Evolutionary conservation across 2,797 vertebrate genomes (phyloP).

Genomic region (Sebastolobus alascanus): DNA sequence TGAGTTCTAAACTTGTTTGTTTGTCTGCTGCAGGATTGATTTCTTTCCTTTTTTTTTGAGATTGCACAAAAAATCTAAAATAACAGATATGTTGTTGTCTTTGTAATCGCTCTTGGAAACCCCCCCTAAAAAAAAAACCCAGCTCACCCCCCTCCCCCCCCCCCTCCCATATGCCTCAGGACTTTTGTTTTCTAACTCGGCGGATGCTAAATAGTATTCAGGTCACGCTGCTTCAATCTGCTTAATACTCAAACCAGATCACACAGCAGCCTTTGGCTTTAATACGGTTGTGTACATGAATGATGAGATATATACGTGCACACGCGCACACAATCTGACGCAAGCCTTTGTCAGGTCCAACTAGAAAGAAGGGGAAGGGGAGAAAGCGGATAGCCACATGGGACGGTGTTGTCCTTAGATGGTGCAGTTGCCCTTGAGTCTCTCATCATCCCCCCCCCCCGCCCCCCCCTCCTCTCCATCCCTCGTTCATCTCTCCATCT

Average conservation of each 20-base stretch:
- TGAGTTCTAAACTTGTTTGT: constrained; percentile 59
- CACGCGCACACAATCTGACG: constrained; percentile 27
- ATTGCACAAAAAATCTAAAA: not conserved
- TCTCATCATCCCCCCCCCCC: constrained; percentile 38
- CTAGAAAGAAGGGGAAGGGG: constrained; percentile 1
- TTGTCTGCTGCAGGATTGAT: not conserved
- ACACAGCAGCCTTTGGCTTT: constrained; percentile 61
- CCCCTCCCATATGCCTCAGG: constrained; percentile 26
- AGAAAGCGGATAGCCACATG: constrained; percentile 72
- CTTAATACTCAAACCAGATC: constrained; percentile 70
- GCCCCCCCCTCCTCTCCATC: not conserved
- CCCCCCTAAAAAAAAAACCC: not conserved
- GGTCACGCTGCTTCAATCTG: constrained; percentile 72
- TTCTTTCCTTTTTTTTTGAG: not conserved
- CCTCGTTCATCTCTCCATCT: constrained; percentile 58
- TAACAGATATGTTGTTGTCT: constrained; percentile 36
- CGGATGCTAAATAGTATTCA: constrained; percentile 71
- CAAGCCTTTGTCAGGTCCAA: constrained; percentile 57
- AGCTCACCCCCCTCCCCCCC: constrained; percentile 1
- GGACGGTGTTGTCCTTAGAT: constrained; percentile 72
- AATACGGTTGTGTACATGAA: constrained; percentile 61
- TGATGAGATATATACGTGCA: constrained; percentile 40
- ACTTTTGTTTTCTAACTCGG: constrained; percentile 72
- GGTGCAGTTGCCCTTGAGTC: constrained; percentile 76
- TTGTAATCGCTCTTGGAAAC: constrained; percentile 27